phyloP scores from a whole-genome alignment of 2,113 vertebrate species.

The Cichladusa arquata region DNA sequence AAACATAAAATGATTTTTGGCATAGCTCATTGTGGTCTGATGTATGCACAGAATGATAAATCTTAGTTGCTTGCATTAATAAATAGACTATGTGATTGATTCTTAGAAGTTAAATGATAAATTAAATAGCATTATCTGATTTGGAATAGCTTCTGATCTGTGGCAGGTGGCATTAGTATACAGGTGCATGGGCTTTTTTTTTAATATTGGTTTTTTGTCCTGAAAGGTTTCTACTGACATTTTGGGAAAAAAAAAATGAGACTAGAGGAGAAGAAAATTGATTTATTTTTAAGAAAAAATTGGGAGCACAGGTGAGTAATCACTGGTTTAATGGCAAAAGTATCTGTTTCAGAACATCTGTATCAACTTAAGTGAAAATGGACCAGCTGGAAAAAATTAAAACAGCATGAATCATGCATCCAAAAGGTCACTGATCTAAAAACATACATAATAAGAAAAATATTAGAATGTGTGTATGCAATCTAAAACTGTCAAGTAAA shows the following conservation, averaged over 20 bases:
- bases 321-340: conserved; percentile 46
- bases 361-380: conserved; percentile 60
- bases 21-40: neutral
- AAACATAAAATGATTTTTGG: neutral
- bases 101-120: neutral
- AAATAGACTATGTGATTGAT: neutral
- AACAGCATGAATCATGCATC: conserved; percentile 67
- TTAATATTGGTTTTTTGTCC: neutral
- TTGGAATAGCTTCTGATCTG: neutral
- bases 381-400: conserved; percentile 68
- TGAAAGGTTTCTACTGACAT: neutral
- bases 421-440: conserved; percentile 74
- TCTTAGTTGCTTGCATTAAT: neutral
- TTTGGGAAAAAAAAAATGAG: neutral
- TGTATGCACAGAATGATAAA: neutral
- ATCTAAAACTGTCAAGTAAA: conserved; percentile 39
- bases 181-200: neutral
- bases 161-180: neutral
- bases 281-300: conserved; percentile 28
- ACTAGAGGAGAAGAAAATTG: neutral
- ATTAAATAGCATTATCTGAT: neutral
- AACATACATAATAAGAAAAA: conserved; percentile 65
- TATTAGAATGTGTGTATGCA: conserved; percentile 35
- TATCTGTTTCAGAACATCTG: conserved; percentile 46
- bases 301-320: conserved; percentile 56